Evolutionary conservation across 2,888 invertebrate genomes (phyloP).

Genomic region (Atrina japonica): DNA sequence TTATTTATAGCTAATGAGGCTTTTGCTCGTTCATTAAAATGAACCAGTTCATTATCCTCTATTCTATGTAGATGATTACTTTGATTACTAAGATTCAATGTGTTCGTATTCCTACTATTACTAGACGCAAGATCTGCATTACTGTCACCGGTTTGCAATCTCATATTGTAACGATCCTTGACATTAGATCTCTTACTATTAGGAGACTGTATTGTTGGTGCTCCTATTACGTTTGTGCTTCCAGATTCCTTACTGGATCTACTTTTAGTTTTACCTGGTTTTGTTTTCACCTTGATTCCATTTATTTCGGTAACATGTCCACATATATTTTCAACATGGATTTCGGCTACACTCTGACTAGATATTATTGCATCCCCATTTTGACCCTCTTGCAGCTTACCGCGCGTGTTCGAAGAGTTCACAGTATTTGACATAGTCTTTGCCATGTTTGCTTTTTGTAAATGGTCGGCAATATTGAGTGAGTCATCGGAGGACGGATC

Average conservation of each 20-base stretch:
- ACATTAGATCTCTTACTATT: too few relatives aligned
- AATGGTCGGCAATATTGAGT: slow-evolving; percentile 26
- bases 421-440: slow-evolving; percentile 6
- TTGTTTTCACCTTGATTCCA: slow-evolving; percentile 2
- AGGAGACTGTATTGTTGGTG: background rate
- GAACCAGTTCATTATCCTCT: slow-evolving; percentile 1
- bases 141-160: slow-evolving; percentile 26
- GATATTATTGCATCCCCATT: background rate
- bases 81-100: slow-evolving; percentile 53
- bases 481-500: slow-evolving; percentile 41
- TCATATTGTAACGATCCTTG: slow-evolving; percentile 8
- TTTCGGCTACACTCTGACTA: background rate
- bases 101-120: slow-evolving; percentile 64
- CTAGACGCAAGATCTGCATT: slow-evolving; percentile 59
- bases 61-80: slow-evolving; percentile 17
- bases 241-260: slow-evolving; percentile 9
- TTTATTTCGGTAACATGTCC: background rate
- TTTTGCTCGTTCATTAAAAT: slow-evolving; percentile 8
- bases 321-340: slow-evolving; percentile 10
- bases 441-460: slow-evolving; percentile 8
- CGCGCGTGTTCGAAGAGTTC: slow-evolving; percentile 8
- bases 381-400: slow-evolving; percentile 3
- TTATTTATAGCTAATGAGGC: background rate
- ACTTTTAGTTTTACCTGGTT: background rate
- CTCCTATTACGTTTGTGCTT: background rate